Base-by-base conservation (phyloP, 1,140 invertebrate species). In the Zaprionus gabonicus region DNA sequence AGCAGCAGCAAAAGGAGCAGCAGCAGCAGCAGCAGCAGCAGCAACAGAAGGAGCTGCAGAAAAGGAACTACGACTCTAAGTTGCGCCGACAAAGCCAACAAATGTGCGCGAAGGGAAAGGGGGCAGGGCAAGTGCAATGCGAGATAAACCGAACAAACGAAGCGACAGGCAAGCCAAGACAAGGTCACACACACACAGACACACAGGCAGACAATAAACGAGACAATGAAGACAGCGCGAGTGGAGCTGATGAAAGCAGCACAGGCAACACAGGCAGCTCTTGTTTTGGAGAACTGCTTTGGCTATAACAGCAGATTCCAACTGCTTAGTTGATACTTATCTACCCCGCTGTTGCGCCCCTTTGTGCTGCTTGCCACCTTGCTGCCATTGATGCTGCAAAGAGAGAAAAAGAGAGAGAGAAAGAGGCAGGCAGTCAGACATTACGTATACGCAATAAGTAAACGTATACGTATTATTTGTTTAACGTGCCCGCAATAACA, bases 261-360 rank as follows among this genome's bases (percentile, higher is more conserved):
- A 17, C 0, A 17, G 41, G 41, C 46, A 28, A 46, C 55, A 49
- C 51, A 46, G 44, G 66, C 53, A 66, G n/a, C 67, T 49, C 68
- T 62, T 76, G 77, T 84, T 80, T 67, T 81, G 78, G 64, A 46
- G 38, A 64, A 66, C 72, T 83, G 81, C 78, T 84, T 81, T 78
- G 38, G 79, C 75, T 68, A 84, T 81, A 84, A 71, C 78, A 85
- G 76, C 81, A 88, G 84, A 88, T 87, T 84, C 71, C 84, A 81
- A 87, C 84, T 87, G 84, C 84, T 87, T 88, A 88, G 84, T 81
- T 71, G 84, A 87, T 87, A 81, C 84, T 87, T 87, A 87, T 88
- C 84, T 62, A 60, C 53, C 80, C 23, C n/a, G 9, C n/a, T 13
- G 34, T n/a, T 34, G 27, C 53, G 9, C 20, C 60, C 46, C 34